Base-by-base conservation (phyloP, 2,113 vertebrate genomes). In the Carassius gibelio region DNA sequence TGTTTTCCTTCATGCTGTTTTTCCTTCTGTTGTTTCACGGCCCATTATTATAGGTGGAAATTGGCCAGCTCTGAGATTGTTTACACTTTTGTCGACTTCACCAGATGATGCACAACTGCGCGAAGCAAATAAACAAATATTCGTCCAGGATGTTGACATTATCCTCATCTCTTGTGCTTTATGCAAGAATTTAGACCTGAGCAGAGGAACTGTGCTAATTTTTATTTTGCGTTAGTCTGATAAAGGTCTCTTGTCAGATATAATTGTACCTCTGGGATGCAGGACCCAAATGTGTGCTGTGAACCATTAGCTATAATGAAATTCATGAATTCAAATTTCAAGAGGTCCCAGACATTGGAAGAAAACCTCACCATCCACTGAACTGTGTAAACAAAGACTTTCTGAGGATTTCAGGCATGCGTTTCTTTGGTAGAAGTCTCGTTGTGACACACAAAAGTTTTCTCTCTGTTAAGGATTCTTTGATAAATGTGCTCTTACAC, bases 401-500 rank as follows among this genome's bases (percentile, higher is more conserved):
- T 72, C 19, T 26, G 17, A 26, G 15, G 71, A 38, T 83, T 75
- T 80, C 23, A 81, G 59, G 72, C 38, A 55, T 52, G 42, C 8
- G 9, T 72, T 45, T 62, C 64, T 82, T 52, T 14, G 23, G 52
- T 77, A 64, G 15, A 23, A 38, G 26, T 10, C 38, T 66, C 6
- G 7, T 17, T 61, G 23, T 50, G 38, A 23, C 55, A 50, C 42
- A 59, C 59, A 17, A 34, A 85, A 87, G 30, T 61, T 45, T 59
- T 52, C 72, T 83, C 61, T 86, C 42, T 48, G 57, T 78, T 81
- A 84, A 83, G 81, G 76, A 87, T 81, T 62, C 75, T 85, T 84
- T 85, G 87, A 90, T 90, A 85, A 87, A 90, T 88, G 85, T 79
- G 75, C 82, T 79, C 85, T 87, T 90, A 90, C 71, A 88, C 85